Evolutionary conservation across 1,140 invertebrate species (phyloP).

Genomic region (Pararge aegeria): DNA sequence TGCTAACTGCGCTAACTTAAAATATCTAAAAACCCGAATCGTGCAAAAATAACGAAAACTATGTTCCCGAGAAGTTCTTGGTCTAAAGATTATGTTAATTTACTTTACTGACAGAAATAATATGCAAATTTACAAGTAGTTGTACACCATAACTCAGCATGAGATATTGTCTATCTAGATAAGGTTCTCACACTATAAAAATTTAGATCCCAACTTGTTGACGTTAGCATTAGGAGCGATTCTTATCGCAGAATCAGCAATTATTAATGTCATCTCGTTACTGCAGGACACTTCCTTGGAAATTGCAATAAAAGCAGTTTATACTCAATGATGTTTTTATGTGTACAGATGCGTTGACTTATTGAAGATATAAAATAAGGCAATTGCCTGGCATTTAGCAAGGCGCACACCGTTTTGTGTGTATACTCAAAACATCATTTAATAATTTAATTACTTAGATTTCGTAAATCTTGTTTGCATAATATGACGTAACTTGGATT

Average conservation of each 20-base stretch:
- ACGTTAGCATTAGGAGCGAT: slow-evolving; percentile 3
- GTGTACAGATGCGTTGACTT: too few species aligned
- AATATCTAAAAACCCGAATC: too few species aligned
- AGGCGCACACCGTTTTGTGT: too few species aligned
- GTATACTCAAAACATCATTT: too few species aligned
- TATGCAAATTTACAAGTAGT: neutral
- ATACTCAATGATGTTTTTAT: neutral
- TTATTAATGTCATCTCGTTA: slow-evolving; percentile 1
- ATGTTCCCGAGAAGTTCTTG: too few species aligned
- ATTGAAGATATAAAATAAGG: too few species aligned
- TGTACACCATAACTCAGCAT: neutral
- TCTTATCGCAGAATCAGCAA: neutral
- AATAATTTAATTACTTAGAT: too few species aligned
- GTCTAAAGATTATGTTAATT: neutral
- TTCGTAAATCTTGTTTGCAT: too few species aligned
- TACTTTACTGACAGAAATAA: neutral
- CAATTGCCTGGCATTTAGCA: too few species aligned
- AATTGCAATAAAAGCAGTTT: neutral
- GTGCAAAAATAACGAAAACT: too few species aligned
- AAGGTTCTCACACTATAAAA: neutral
- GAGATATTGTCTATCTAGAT: neutral
- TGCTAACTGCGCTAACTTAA: too few species aligned
- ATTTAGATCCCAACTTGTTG: neutral
- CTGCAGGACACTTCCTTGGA: neutral
- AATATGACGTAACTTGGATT: too few species aligned